Base-by-base conservation (phyloP, 2,888 invertebrate species). In the Stegana nigrithorax region DNA sequence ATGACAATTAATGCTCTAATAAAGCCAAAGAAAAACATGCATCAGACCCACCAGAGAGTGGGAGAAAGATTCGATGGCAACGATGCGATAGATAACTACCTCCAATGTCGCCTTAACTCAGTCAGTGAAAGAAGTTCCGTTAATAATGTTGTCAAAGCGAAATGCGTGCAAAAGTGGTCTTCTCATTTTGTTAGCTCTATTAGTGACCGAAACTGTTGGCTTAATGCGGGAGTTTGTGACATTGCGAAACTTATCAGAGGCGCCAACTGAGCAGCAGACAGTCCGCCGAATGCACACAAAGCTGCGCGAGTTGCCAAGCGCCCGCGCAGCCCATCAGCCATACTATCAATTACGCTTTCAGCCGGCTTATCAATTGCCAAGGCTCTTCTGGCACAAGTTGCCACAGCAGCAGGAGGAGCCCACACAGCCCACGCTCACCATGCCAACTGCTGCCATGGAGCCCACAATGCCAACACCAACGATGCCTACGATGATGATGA, bases 1-100 rank as follows among this genome's bases (percentile, higher is more conserved):
- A 62, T 63, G 72, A 73, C 83, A 83, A 80, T 83, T 83, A 82
- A 83, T 82, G 82, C 82, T 82, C 82, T 81, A 78, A 80, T 83
- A 80, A 78, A 71, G 83, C 73, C 68, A 60, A 68, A 69, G 71
- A 76, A 75, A 65, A 81, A 75, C 70, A 71, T 71, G 73, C 62
- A 65, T 51, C 53, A 50, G 45, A 21, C 8, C 23, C 25, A 19
- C 39, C 23, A 8, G 32, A 26, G 53, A 32, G 51, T 50, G 8
- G 50, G n/a, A 39, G 53, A 53, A 53, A 53, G 19, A 53, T 26
- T 17, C 21, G 53, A 4, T n/a, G 32, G 39, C 59, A 63, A 45
- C 57, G 36, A n/a, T n/a, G n/a, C n/a, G n/a, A n/a, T n/a, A n/a
- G n/a, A n/a, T n/a, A n/a, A n/a, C n/a, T n/a, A n/a, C n/a, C n/a